A percentile compares a stretch with the other conserved stretches of the same genome.
These are phyloP conservation scores for Caenorhabditis auriculariae DNA, from an alignment of 2,888 invertebrate genomes.

Conservation along the genomic window DNA sequence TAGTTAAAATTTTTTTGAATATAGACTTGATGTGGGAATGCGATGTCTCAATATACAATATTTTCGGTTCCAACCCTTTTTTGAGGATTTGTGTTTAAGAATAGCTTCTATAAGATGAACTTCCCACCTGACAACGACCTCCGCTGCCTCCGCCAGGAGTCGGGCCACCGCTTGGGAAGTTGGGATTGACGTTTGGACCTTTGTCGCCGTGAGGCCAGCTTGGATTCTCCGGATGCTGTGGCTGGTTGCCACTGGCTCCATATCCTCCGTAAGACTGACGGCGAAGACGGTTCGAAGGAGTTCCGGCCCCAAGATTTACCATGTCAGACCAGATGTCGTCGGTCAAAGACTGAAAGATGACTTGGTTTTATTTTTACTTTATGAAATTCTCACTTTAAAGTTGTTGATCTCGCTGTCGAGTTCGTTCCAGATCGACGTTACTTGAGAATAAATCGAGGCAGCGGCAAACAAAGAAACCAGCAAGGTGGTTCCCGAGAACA, in stretches of 20 bases:
- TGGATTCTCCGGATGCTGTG: slow-evolving; percentile 18
- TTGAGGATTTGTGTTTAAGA: too few species aligned
- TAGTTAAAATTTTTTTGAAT: too few species aligned
- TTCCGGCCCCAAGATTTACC: slow-evolving; percentile 59
- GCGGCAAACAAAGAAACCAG: slow-evolving; percentile 52
- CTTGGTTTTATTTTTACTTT: background rate
- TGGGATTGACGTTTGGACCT: slow-evolving; percentile 14
- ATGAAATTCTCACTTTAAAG: slow-evolving; percentile 46
- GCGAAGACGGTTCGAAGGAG: slow-evolving; percentile 57
- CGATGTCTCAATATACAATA: too few species aligned
- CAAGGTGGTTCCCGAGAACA: slow-evolving; percentile 54
- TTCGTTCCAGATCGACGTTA: slow-evolving; percentile 57
- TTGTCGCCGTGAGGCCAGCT: slow-evolving; percentile 22
- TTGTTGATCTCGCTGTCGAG: slow-evolving; percentile 58
- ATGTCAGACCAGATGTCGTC: slow-evolving; percentile 61
- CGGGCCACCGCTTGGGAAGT: slow-evolving; percentile 17
- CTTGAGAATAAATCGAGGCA: slow-evolving; percentile 52
- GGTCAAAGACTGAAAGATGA: slow-evolving; percentile 34
- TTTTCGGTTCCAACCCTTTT: too few species aligned
- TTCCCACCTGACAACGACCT: slow-evolving; percentile 16
- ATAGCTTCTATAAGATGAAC: too few species aligned
- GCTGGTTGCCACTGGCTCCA: slow-evolving; percentile 40
- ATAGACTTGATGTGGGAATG: too few species aligned
- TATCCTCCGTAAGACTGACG: slow-evolving; percentile 59
- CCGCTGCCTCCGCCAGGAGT: slow-evolving; percentile 8